These are phyloP conservation scores for Octonoba sinensis DNA, from an alignment of 2,888 invertebrate species.

Conservation along the genomic window DNA sequence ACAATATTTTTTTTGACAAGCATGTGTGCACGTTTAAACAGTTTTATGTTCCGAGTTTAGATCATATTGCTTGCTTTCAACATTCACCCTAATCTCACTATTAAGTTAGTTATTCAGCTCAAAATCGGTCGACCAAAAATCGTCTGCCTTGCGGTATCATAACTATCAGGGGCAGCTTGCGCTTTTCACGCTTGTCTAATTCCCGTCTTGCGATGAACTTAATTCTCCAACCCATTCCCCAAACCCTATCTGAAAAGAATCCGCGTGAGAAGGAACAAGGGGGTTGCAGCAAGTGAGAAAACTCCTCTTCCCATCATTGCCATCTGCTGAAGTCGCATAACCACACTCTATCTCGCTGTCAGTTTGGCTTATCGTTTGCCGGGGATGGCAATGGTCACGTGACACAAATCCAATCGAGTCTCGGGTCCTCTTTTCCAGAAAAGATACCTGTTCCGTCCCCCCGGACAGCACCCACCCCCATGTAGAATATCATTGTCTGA, in stretches of 20 bases:
- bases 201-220: background rate
- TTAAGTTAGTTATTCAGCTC: constrained; percentile 3
- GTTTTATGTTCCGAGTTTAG: too few relatives aligned
- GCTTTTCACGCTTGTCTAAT: constrained; percentile 56
- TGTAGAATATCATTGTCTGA: constrained; percentile 32
- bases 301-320: constrained; percentile 40
- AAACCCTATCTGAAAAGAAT: background rate
- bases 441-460: constrained; percentile 20
- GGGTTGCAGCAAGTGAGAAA: constrained; percentile 23
- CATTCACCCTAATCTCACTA: constrained; percentile 21
- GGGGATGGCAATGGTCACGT: constrained; percentile 38
- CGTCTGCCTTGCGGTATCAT: constrained; percentile 32
- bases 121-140: constrained; percentile 42
- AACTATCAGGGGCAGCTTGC: constrained; percentile 49
- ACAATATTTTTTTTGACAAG: too few relatives aligned
- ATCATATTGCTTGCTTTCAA: too few relatives aligned
- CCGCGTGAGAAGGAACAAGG: constrained; percentile 6
- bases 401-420: constrained; percentile 47
- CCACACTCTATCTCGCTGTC: constrained; percentile 41
- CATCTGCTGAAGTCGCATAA: constrained; percentile 51
- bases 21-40: too few relatives aligned
- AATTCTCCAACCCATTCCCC: background rate
- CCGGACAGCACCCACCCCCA: background rate
- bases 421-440: constrained; percentile 14
- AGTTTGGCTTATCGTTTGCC: constrained; percentile 44